Evolutionary conservation across 2,888 invertebrate species (phyloP).

Genomic region (Xylota segnis): DNA sequence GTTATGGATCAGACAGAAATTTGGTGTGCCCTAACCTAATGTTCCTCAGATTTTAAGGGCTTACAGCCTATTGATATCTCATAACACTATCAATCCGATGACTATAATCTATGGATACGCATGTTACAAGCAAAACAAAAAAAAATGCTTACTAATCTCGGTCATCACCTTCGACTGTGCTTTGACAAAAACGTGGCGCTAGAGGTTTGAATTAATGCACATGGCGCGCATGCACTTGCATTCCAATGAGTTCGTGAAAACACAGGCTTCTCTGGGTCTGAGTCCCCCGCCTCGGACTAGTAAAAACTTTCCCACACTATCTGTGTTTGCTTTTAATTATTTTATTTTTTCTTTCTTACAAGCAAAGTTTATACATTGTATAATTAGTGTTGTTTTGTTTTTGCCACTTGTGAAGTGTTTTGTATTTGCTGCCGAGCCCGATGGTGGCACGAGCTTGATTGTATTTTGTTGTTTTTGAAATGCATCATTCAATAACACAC

Average conservation of each 20-base stretch:
- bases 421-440: slow-evolving; percentile 8
- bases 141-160: background rate
- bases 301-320: slow-evolving; percentile 24
- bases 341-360: slow-evolving; percentile 22
- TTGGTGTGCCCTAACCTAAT: no score
- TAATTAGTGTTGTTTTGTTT: slow-evolving; percentile 13
- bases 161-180: background rate
- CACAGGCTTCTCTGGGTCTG: background rate
- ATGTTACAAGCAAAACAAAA: background rate
- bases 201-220: slow-evolving; percentile 21
- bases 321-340: background rate
- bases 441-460: slow-evolving; percentile 24
- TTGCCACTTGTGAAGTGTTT: background rate
- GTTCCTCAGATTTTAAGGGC: no score
- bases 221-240: slow-evolving; percentile 20
- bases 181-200: slow-evolving; percentile 15
- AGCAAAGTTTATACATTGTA: background rate
- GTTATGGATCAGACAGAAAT: no score
- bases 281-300: background rate
- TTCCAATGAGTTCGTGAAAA: slow-evolving; percentile 14
- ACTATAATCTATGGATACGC: background rate
- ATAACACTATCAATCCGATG: background rate
- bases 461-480: background rate
- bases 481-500: slow-evolving; percentile 17
- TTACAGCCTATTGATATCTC: no score